These are phyloP conservation scores for Clitarchus hookeri DNA, from an alignment of 2,888 invertebrate species.

Conservation along the genomic window DNA sequence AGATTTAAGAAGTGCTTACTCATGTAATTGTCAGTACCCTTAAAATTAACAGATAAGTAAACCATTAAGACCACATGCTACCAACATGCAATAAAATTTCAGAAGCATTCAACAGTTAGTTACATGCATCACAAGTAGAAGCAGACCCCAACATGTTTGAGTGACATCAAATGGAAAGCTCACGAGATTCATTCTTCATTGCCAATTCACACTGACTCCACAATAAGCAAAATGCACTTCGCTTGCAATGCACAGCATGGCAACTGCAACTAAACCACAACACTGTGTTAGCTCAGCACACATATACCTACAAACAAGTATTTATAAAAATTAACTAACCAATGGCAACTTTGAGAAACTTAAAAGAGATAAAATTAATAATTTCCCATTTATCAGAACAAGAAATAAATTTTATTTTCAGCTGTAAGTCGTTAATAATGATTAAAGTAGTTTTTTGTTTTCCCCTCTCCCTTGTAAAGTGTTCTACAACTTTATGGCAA, in stretches of 20 bases:
- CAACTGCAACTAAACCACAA: neutral
- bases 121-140: neutral
- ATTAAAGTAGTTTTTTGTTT: too few relatives aligned
- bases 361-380: too few relatives aligned
- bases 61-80: neutral
- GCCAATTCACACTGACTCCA: neutral
- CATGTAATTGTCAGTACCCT: neutral
- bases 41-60: neutral
- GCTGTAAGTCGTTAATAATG: too few relatives aligned
- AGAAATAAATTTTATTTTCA: too few relatives aligned
- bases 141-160: neutral
- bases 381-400: too few relatives aligned
- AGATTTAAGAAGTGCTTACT: neutral
- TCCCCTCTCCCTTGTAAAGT: too few relatives aligned
- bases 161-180: neutral
- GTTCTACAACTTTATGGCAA: too few relatives aligned
- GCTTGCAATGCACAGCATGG: neutral
- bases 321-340: conserved; percentile 15
- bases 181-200: neutral
- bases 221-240: neutral
- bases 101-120: neutral
- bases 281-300: neutral
- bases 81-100: neutral
- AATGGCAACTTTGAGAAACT: neutral
- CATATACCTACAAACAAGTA: neutral